Evolutionary conservation across 2,113 vertebrate species (phyloP).

Genomic region (Penelope pileata): DNA sequence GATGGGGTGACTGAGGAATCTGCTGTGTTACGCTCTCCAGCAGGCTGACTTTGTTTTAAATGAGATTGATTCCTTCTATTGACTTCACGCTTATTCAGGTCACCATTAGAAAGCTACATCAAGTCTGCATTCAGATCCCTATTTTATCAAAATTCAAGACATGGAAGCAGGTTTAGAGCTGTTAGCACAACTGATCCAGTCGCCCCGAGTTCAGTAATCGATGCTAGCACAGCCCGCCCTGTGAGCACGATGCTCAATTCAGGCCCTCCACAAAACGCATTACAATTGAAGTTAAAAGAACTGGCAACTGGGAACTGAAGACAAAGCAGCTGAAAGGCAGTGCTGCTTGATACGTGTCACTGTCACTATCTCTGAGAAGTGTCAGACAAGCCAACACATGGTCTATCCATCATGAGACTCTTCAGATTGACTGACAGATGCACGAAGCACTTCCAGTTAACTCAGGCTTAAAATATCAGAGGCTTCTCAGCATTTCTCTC

Average conservation of each 20-base stretch:
- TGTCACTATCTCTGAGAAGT: slow-evolving; percentile 55
- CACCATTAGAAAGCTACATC: neutral
- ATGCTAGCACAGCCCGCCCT: neutral
- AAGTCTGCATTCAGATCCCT: neutral
- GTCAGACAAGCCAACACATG: slow-evolving; percentile 65
- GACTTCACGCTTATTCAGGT: neutral
- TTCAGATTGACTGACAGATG: slow-evolving; percentile 48
- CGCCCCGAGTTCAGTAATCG: neutral
- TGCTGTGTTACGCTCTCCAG: neutral
- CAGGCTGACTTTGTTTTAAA: neutral
- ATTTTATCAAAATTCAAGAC: neutral
- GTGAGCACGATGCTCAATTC: neutral
- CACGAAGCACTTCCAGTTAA: neutral
- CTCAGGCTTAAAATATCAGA: neutral
- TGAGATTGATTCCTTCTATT: neutral
- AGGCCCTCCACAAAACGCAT: neutral
- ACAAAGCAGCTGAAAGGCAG: slow-evolving; percentile 48
- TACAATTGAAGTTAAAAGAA: neutral
- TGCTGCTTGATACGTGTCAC: slow-evolving; percentile 45
- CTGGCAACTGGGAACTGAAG: slow-evolving; percentile 19
- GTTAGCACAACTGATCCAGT: neutral
- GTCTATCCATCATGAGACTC: slow-evolving; percentile 29
- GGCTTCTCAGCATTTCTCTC: neutral
- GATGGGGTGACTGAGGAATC: neutral
- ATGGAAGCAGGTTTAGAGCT: neutral